A percentile compares a stretch with the other conserved stretches of the same genome.
These are phyloP conservation scores for Trissoscelio sp. DNA, from an alignment of 2,888 invertebrate species.

Conservation along the genomic window DNA sequence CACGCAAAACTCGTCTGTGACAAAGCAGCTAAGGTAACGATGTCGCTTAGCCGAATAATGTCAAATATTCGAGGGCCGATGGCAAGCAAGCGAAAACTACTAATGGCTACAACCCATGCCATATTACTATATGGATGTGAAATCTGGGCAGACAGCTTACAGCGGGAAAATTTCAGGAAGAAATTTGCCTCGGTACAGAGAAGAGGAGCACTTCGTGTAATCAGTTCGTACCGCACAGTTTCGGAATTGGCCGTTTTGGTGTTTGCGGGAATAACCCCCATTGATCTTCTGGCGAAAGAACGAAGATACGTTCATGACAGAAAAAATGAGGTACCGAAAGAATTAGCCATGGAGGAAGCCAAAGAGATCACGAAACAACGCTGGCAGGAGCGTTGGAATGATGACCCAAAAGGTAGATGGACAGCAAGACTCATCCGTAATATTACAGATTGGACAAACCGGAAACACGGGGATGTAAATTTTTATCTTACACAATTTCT, in stretches of 20 bases:
- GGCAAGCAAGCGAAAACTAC: no score
- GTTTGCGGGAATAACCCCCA: background rate
- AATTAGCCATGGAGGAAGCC: background rate
- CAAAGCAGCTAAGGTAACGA: no score
- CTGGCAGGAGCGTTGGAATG: slow-evolving; percentile 18
- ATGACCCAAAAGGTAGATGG: background rate
- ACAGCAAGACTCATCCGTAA: background rate
- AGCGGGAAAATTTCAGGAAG: no score
- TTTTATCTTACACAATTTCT: slow-evolving; percentile 16
- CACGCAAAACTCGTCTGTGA: no score
- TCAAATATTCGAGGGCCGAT: no score
- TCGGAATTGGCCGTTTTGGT: background rate
- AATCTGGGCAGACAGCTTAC: no score
- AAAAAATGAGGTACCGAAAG: no score
- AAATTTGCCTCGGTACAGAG: no score
- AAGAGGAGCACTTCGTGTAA: no score
- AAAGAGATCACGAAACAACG: background rate
- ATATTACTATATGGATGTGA: no score
- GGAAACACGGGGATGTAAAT: background rate
- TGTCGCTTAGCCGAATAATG: no score
- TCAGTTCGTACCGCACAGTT: background rate
- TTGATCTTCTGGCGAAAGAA: background rate
- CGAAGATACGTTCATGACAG: background rate
- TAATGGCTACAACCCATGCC: no score
- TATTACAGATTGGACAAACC: background rate